Base-by-base conservation (phyloP, 2,797 vertebrate species). In the Tokudaia tokunoshimensis region DNA sequence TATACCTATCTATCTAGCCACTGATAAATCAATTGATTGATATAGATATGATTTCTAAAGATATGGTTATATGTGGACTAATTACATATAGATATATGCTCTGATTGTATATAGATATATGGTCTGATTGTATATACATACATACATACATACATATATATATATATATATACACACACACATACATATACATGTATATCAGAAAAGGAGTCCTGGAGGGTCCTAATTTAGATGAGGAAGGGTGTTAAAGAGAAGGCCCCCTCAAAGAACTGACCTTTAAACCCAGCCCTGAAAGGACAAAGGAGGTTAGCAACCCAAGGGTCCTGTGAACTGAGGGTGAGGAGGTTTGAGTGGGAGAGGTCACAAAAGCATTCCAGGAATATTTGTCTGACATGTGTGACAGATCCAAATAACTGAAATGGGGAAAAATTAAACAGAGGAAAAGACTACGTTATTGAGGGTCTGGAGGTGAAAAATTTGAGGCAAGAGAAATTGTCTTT, bases 291-390 rank as follows among this genome's bases (percentile, higher is more conserved):
- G 14, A 92, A 89, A 57, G 81, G 65, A 70, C n/a, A n/a, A 85
- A 94, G 65, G 61, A 76, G 22, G 70, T 76, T 52, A 86, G 91
- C 67, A 85, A 80, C 41, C 55, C 95, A 37, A 72, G 76, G 55
- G 75, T 65, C 50, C 88, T 88, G 41, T 50, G 76, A 52, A 6
- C 10, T 6, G 50, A 76, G 67, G 79, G 52, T 34, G 47, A 87
- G 47, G 55, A 87, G 81, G 37, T 87, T 50, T 55, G 76, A 57
- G 44, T 81, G 34, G 41, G 34, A 94, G 31, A 74, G 20, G 83
- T 78, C 89, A 94, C 86, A 89, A 89, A 93, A 59, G 75, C 97
- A 95, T 96, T 97, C 85, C 94, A 79, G 93, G 79, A 85, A 96
- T 83, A 86, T 79, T 47, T 96, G 50, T 92, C 89, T 92, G 93